Evolutionary conservation across 2,797 vertebrate species (phyloP), one percentile per base, ranked within the genome.

Genomic region (Podargus strigoides): DNA sequence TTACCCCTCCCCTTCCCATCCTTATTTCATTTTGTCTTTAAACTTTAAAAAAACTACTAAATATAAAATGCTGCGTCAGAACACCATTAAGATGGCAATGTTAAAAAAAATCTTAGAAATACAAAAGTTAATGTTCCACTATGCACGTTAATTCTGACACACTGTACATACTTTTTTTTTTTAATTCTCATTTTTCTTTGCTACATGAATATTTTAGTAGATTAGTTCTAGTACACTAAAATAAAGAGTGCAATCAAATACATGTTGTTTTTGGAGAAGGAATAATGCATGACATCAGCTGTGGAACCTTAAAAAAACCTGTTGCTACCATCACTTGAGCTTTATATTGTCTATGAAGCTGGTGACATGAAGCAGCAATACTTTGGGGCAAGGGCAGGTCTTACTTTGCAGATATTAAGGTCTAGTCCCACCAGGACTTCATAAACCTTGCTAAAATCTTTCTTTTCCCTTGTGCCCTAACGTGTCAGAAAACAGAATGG

Each of bases 131-230:
- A 69, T 44, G 87, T 93, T 82, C 68, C 44, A 30, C 44, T 32
- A 53, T 39, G 63, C 59, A 50, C 67, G 90, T 89, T 93, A 63
- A 90, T 90, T 93, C 78, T 4, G 3, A 76, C 56, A 79, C 37
- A 7, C 44, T 80, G 60, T 52, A 64, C 41, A 23, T 59, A 53
- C 30, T 66, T 23, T n/a, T 37, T 30, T 72, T 70, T 89, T 77
- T 91, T 22, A 93, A 92, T 69, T 90, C 70, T 26, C 56, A 15
- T 81, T 89, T 92, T 93, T 67, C 87, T 83, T 75, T 69, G 56
- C 93, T 56, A 70, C 59, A 46, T 89, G 78, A 93, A 91, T 91
- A 85, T 92, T 92, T 94, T 58, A 90, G 72, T 37, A 70, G 87
- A 70, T 89, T 83, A 77, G 85, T 79, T 90, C 87, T 85, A 91